Evolutionary conservation across 2,888 invertebrate genomes (phyloP), one percentile per base, ranked within the genome.

Genomic region (Selenia dentaria): DNA sequence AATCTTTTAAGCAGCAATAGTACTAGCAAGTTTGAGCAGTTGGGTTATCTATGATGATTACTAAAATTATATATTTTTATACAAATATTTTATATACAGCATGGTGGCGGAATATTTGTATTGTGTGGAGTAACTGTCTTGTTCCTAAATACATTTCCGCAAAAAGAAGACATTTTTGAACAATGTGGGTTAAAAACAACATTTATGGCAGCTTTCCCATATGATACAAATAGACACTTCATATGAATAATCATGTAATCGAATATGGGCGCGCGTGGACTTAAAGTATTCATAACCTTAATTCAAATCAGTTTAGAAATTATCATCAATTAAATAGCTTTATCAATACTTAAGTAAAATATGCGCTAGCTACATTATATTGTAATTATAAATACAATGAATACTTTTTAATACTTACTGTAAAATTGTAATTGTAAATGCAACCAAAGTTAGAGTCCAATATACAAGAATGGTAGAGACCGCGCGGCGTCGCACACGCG

Each of bases 381-480:
- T 62, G 62, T 62, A 64, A 55, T 50, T 45, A 49, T 50, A 54
- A 59, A 42, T 64, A 64, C 53, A 54, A 58, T 57, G 53, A 50
- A 57, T 62, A 60, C 55, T 59, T 60, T 57, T 32, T 54, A 56
- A 54, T 58, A 55, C 47, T 43, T 46, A 52, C 37, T 44, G 41
- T 55, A 56, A 52, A 54, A 57, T 49, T 67, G 63, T 71, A 37
- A 40, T 40, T 32, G 46, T 41, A 69, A 68, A 70, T 66, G 59
- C 71, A 78, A 79, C 77, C 76, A 77, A 80, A 81, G 77, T 74
- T 77, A 78, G 68, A 68, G 64, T 81, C 74, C 74, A 73, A 70
- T 75, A 69, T 73, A 69, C 67, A 71, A 69, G 56, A 68, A 68
- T 67, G 58, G 61, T 67, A 63, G 57, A 54, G 12, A 25, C 5